Evolutionary conservation across 2,797 vertebrate genomes (phyloP), one percentile per base, ranked within the genome.

Genomic region (Bradypodion pumilum): DNA sequence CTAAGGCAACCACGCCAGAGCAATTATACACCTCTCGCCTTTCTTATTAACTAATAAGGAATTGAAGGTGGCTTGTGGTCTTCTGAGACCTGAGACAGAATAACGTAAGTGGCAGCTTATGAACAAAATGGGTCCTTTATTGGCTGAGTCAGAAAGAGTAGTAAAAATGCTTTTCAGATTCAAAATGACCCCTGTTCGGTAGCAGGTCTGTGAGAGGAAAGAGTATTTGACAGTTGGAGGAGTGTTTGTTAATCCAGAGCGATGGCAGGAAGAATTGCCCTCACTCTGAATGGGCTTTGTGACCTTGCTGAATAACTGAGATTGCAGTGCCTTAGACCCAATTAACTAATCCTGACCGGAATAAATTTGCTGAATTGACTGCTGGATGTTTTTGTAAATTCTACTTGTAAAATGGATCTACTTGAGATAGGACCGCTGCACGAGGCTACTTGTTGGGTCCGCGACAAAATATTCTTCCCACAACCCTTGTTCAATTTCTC

Each of bases 21-120:
- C 94, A 95, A 94, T 95, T 95, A 95, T 96, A 94, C 93, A 89
- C 92, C 91, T 93, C 92, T 91, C 74, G 32, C 91, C 93, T 94
- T 93, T 94, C 92, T 94, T 93, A 95, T 95, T 95, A 95, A 93
- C 92, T 94, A 90, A 91, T 91, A 76, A 90, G 92, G 92, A 92
- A 93, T 88, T 92, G 91, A 70, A 80, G 92, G 90, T 27, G 29
- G 89, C 89, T 92, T 69, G 90, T 91, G 93, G 91, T 88, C 92
- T 70, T 85, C 63, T 46, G 92, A 94, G 94, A 56, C 52, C 56
- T 21, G 52, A 92, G 85, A 88, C 5, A 59, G 89, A 92, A 91
- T 86, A 92, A 90, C 89, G 87, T 89, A 87, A 86, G 86, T 9
- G 52, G 72, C 77, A 92, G 86, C 89, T 91, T 91, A 91, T 91